A percentile compares a stretch with the other conserved stretches of the same genome.
These are phyloP conservation scores for Caenorhabditis sp. DNA, from an alignment of 2,888 invertebrate genomes.

Conservation along the genomic window DNA sequence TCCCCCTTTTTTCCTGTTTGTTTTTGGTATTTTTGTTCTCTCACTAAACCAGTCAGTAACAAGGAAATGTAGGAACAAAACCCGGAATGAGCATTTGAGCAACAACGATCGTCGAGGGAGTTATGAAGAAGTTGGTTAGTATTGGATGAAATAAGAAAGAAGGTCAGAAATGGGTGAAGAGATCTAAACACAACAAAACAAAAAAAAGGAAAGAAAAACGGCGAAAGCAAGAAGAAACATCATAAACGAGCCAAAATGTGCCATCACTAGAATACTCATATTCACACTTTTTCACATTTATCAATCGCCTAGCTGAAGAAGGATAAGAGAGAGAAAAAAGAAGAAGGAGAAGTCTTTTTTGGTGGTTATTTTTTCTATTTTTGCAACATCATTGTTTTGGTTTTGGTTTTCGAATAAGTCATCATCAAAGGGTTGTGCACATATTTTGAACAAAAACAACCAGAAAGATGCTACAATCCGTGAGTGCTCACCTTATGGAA, in stretches of 20 bases:
- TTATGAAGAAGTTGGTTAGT: slow-evolving; percentile 14
- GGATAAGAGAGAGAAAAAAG: neutral
- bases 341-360: neutral
- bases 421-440: neutral
- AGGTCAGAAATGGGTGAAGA: neutral
- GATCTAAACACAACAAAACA: neutral
- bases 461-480: slow-evolving; percentile 58
- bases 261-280: neutral
- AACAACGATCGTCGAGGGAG: slow-evolving; percentile 44
- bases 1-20: neutral
- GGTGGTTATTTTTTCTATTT: slow-evolving; percentile 15
- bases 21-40: neutral
- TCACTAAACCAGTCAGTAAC: neutral
- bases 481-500: slow-evolving; percentile 59
- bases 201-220: slow-evolving; percentile 25
- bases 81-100: slow-evolving; percentile 1
- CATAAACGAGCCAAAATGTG: slow-evolving; percentile 23
- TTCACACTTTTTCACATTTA: slow-evolving; percentile 24
- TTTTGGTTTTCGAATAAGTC: neutral
- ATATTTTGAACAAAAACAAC: neutral
- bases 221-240: slow-evolving; percentile 38
- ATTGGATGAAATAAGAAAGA: neutral
- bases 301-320: slow-evolving; percentile 17
- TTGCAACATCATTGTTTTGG: neutral
- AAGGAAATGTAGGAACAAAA: slow-evolving; percentile 7